Evolutionary conservation across 2,888 invertebrate genomes (phyloP).

Genomic region (Zelleria hepariella): DNA sequence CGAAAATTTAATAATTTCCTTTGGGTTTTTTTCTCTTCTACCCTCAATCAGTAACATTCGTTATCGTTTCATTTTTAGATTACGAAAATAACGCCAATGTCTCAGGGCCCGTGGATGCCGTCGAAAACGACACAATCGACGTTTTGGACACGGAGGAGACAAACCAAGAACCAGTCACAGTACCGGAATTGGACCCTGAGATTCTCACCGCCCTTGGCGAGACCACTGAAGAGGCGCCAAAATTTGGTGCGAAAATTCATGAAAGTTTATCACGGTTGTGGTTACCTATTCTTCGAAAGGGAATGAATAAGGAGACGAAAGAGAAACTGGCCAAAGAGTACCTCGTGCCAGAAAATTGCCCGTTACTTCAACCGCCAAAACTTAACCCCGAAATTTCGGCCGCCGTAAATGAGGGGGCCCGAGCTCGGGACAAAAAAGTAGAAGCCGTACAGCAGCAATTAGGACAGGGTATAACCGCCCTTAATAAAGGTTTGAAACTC

Average conservation of each 20-base stretch:
- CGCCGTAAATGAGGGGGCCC: not conserved
- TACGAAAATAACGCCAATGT: not conserved
- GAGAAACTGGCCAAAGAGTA: not conserved
- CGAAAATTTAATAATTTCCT: not conserved
- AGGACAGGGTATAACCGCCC: conserved; percentile 11
- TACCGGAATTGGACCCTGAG: not conserved
- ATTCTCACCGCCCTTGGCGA: not conserved
- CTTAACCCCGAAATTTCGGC: not conserved
- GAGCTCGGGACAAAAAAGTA: not conserved
- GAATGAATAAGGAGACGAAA: not conserved
- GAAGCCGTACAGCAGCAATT: conserved; percentile 8
- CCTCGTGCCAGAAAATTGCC: not conserved
- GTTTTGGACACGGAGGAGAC: not conserved
- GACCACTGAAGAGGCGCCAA: no score
- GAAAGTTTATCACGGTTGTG: not conserved
- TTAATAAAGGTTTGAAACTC: conserved; percentile 11
- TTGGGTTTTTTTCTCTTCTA: not conserved
- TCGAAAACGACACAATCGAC: not conserved
- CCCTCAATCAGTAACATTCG: not conserved
- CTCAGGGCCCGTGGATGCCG: not conserved
- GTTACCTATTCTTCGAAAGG: not conserved
- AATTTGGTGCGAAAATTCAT: not conserved
- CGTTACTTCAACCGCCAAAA: not conserved
- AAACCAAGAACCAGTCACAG: not conserved
- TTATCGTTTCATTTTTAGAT: not conserved